These are phyloP conservation scores for Aldabrachelys gigantea DNA, from an alignment of 2,113 vertebrate genomes.

Conservation along the genomic window DNA sequence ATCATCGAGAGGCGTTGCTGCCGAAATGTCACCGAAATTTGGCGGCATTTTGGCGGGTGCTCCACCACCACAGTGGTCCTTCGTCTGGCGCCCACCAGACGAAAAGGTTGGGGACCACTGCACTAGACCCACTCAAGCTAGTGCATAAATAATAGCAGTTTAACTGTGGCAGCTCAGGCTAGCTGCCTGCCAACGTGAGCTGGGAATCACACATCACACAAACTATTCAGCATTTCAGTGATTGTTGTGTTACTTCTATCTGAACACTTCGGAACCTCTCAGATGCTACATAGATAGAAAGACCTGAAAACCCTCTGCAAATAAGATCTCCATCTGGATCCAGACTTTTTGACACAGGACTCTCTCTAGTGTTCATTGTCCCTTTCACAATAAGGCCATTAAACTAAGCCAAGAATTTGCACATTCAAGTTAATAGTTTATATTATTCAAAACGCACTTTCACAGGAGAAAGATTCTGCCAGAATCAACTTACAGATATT, in stretches of 20 bases:
- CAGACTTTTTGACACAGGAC: neutral
- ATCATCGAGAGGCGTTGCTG: too few relatives aligned
- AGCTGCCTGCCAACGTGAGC: too few relatives aligned
- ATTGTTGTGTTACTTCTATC: neutral
- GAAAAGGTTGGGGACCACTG: too few relatives aligned
- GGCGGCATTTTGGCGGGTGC: too few relatives aligned
- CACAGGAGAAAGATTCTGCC: neutral
- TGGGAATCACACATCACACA: neutral
- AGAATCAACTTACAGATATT: neutral
- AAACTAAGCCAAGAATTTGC: neutral
- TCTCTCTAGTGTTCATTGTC: neutral
- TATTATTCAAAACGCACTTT: neutral
- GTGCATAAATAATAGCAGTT: too few relatives aligned
- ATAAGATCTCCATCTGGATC: neutral
- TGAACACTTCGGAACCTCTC: neutral
- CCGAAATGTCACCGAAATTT: too few relatives aligned
- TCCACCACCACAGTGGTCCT: too few relatives aligned
- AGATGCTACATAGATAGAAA: neutral
- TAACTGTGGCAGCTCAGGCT: too few relatives aligned
- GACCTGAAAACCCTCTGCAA: neutral
- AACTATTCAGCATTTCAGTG: neutral
- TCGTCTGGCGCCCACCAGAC: too few relatives aligned
- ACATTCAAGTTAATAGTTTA: neutral
- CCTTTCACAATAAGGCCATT: neutral
- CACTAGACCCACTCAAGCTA: neutral